Evolutionary conservation across 2,113 vertebrate species (phyloP), one percentile per base, ranked within the genome.

Genomic region (Trichechus manatus): DNA sequence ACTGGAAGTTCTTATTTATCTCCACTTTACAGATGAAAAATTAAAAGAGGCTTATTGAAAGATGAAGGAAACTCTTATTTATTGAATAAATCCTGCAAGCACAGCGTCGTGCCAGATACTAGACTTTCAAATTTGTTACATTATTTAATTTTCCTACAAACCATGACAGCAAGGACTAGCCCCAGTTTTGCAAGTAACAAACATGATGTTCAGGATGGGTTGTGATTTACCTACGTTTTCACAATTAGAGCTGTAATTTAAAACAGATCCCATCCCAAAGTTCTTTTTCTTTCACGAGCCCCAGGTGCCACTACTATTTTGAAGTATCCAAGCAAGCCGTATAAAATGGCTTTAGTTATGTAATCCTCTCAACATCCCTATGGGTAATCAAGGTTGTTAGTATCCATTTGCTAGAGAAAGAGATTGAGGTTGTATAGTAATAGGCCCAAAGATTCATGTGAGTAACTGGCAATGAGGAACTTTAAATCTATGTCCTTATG

Each of bases 371-470:
- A 87, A 53, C 15, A 84, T 75, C 33, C 36, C 14, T 53, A 23
- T 83, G 92, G 47, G 80, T 33, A 94, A 93, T 95, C 33, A 74
- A 89, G 87, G 50, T 66, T 72, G 14, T 75, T 87, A 19, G 6
- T n/a, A 27, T 19, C 19, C 20, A 79, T 95, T 93, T 92, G 79
- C 27, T 63, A 89, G 29, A 72, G 19, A 63, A 87, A 70, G 6
- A 74, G 59, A 85, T 4, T 6, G 9, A 78, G 3, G 15, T 23
- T 75, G 1, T 33, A 23, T 15, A 66, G 19, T 11, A 78, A 23
- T 36, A 72, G 63, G 3, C 13, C 17, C 66, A 56, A 86, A 89
- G 61, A 31, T 36, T 1, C 15, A 72, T 33, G 27, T 2, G 27
- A 47, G 15, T 82, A 39, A 53, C 4, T 47, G 42, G 29, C 39